phyloP scores from a whole-genome alignment of 2,113 vertebrate genomes.

The Bubo bubo region DNA sequence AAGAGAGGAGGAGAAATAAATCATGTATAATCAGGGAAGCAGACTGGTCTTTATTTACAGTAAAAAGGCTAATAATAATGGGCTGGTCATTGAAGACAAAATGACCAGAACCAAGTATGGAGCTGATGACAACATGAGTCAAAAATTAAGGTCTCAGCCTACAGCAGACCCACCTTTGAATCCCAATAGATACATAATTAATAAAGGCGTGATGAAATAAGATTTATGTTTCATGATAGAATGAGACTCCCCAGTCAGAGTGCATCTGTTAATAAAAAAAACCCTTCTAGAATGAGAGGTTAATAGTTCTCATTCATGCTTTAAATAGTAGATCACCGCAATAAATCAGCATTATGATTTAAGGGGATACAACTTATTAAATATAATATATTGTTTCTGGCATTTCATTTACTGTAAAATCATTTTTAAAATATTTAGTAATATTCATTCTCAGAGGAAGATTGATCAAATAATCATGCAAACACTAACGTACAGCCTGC shows the following conservation, averaged over 20 bases:
- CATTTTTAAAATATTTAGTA: not conserved
- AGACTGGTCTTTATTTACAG: conserved; percentile 1
- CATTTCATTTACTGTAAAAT: conserved; percentile 67
- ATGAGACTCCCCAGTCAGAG: conserved; percentile 40
- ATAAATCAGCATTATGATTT: conserved; percentile 71
- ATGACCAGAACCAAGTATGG: not conserved
- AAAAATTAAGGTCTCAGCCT: not conserved
- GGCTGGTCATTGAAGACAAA: not conserved
- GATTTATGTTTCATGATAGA: conserved; percentile 44
- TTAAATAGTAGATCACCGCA: conserved; percentile 69
- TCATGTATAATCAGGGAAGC: not conserved
- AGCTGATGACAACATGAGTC: conserved; percentile 22
- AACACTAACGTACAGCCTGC: not conserved
- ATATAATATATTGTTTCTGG: conserved; percentile 58
- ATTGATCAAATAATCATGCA: conserved; percentile 58
- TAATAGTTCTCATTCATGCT: conserved; percentile 65
- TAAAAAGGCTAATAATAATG: conserved; percentile 34
- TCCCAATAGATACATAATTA: conserved; percentile 21
- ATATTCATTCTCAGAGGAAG: conserved; percentile 36
- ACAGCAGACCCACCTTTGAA: not conserved
- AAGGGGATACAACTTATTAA: conserved; percentile 49
- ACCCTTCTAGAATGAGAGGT: conserved; percentile 62
- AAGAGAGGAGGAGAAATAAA: conserved; percentile 6
- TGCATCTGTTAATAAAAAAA: conserved; percentile 72
- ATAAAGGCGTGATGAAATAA: conserved; percentile 49